These are phyloP conservation scores for Amphimallon solstitiale DNA, from an alignment of 2,888 invertebrate genomes.

Conservation along the genomic window DNA sequence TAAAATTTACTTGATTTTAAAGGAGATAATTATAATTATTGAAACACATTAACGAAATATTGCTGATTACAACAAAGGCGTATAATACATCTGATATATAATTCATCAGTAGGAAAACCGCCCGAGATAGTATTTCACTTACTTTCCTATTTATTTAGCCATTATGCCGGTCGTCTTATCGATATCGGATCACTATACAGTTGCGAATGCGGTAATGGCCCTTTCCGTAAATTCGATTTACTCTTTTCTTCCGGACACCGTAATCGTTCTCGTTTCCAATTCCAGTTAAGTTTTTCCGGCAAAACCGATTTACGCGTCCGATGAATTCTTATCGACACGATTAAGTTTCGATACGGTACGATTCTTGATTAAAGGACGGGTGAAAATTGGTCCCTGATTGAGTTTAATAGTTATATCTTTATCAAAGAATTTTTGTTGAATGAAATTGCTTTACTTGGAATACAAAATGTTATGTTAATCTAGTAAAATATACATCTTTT, in stretches of 20 bases:
- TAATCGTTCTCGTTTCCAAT: slow-evolving; percentile 61
- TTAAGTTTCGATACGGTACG: slow-evolving; percentile 1
- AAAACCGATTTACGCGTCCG: slow-evolving; percentile 58
- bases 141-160: slow-evolving; percentile 36
- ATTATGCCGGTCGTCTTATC: slow-evolving; percentile 33
- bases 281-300: slow-evolving; percentile 59
- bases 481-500: too few species aligned
- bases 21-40: too few species aligned
- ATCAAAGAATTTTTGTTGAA: neutral
- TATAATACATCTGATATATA: neutral
- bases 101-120: neutral
- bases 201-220: slow-evolving; percentile 42
- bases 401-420: too few species aligned
- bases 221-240: slow-evolving; percentile 56
- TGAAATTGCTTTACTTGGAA: too few species aligned
- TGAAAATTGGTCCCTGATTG: neutral
- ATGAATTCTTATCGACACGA: slow-evolving; percentile 42
- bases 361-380: slow-evolving; percentile 18
- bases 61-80: too few species aligned
- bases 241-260: slow-evolving; percentile 55
- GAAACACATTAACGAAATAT: too few species aligned
- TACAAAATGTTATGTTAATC: too few species aligned
- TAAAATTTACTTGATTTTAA: too few species aligned
- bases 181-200: slow-evolving; percentile 32
- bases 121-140: slow-evolving; percentile 32